Base-by-base conservation (phyloP, 2,797 vertebrate species). In the Lepilemur septentrionalis region DNA sequence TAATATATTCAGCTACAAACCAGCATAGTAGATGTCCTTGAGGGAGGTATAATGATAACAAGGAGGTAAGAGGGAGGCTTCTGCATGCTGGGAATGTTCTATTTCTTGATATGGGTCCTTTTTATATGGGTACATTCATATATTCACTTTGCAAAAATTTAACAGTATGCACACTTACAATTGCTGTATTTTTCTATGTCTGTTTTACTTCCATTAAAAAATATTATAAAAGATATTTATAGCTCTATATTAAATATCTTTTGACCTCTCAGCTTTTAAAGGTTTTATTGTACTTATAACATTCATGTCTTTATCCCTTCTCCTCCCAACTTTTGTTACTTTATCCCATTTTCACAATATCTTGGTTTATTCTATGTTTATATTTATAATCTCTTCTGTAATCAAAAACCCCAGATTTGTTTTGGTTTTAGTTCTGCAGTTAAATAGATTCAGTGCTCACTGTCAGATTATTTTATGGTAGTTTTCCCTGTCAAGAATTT, bases 381-480 rank as follows among this genome's bases (percentile, higher is more conserved):
- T 76, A 83, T 87, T 89, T 87, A 94, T 13, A 92, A 86, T 96
- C 48, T 86, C 70, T 82, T 73, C 61, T 89, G 10, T 73, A 91
- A 89, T 89, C 8, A 83, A 79, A 91, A 76, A 80, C 35, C 4
- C 25, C 46, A 83, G 20, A 72, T 70, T 80, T 57, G 22, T 65
- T 93, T 88, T 83, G 32, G 32, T 85, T 94, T 78, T 89, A 83
- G 57, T 78, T 88, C 41, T 76, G 46, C 2, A 52, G 52, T 70
- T 79, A 90, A 78, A 70, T 12, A 67, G 41, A 81, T 46, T 89
- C 67, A 86, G 1, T 15, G 63, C 4, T 78, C 67, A 94, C 32
- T 30, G 92, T 28, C 50, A 79, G 23, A 48, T 92, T 61, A 79
- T 86, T 78, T 82, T 55, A 23, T 8, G 50, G 38, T 43, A 43